Base-by-base conservation (phyloP, 2,888 invertebrate species). In the Stenchaetothrips biformis region DNA sequence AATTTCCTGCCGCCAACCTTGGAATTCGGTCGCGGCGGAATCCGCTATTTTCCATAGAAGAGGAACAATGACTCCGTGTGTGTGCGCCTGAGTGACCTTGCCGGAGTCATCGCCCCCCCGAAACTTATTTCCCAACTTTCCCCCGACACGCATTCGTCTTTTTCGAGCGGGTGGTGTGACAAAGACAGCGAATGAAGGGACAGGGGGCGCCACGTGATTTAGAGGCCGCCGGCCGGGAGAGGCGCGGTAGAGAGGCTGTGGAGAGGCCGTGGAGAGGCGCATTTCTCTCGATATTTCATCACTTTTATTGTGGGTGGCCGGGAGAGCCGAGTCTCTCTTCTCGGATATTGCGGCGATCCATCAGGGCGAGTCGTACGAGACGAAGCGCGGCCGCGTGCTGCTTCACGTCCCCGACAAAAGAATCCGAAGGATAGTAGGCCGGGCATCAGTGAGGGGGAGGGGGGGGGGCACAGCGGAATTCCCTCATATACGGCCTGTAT, bases 301-400 rank as follows among this genome's bases (percentile, higher is more conserved):
- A 74, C 67, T 74, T 74, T 74, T 74, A 74, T 74, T 74, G 67
- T 74, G 67, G 67, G 67, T 74, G 67, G 67, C 21, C 67, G 79
- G 79, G 78, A 78, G 74, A 21, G 49, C 49, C 49, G 80, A 79
- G 74, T 37, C 48, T 77, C 37, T 37, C 37, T 25, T 21, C 67
- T 74, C 67, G 67, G 67, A 74, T 74, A 74, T 74, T 74, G 67
- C 67, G 67, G 67, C 25, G 67, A 74, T 74, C 67, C 25, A 74
- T 74, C 67, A 74, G 67, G 11, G 53, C 37, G 37, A 37, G 37
- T 37, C 37, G 37, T 37, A 37, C 2, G 37, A 37, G 53, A 53
- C 67, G 67, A 74, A 74, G 25, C 67, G 67, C 25, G 21, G 25
- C 21, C 67, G 37, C 37, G 37, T 37, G 37, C 37, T 37, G 37